Conservation (phyloP, 2,797 vertebrate genomes). For the Melopsittacus undulatus region DNA sequence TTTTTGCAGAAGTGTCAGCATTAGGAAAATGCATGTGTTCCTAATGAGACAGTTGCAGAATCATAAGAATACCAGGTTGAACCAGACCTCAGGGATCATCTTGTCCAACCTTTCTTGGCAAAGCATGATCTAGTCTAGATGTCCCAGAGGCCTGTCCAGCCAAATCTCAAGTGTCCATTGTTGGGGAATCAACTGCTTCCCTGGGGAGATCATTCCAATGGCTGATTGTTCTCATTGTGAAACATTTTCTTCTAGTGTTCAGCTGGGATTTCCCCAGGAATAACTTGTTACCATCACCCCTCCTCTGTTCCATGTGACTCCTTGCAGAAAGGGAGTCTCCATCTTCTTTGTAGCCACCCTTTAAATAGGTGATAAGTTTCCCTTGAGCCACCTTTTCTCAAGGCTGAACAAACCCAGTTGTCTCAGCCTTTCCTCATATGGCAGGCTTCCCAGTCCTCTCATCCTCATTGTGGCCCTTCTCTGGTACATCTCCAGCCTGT, state of each 20-base stretch:
- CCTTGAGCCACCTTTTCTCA: not conserved
- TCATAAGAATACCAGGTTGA: not conserved
- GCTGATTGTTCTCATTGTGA: not conserved
- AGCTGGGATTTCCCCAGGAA: not conserved
- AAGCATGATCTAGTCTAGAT: not conserved
- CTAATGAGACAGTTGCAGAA: not conserved
- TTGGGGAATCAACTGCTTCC: not conserved
- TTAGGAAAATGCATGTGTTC: not conserved
- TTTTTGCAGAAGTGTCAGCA: not conserved
- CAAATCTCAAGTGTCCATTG: not conserved
- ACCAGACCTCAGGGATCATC: not conserved
- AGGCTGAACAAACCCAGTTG: not conserved
- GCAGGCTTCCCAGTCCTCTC: not conserved
- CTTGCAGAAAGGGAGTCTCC: not conserved
- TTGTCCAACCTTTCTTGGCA: not conserved
- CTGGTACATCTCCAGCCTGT: not conserved
- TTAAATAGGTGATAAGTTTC: not conserved
- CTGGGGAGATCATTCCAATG: not conserved
- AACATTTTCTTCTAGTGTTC: not conserved
- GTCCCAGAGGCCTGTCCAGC: not conserved
- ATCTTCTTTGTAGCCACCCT: not conserved
- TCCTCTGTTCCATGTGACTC: not conserved
- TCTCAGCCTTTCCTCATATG: not conserved
- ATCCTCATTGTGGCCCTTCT: not conserved
- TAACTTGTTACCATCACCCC: not conserved